phyloP scores from a whole-genome alignment of 2,888 invertebrate species.

The Molanna angustata region DNA sequence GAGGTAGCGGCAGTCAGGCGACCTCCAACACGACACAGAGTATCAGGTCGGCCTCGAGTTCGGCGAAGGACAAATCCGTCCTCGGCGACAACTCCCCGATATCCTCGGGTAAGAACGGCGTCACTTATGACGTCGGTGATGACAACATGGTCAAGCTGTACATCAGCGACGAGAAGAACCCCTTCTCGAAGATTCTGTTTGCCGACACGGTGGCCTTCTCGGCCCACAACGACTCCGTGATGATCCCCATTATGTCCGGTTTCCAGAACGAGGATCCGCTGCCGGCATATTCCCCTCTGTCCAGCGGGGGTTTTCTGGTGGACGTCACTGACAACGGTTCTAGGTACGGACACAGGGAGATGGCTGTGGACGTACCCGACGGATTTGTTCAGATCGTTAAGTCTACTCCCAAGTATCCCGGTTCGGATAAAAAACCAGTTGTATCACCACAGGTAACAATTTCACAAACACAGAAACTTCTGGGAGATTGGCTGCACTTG shows the following conservation, averaged over 20 bases:
- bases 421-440: constrained; percentile 56
- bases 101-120: constrained; percentile 32
- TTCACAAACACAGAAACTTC: constrained; percentile 3
- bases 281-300: constrained; percentile 47
- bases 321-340: constrained; percentile 40
- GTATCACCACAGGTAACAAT: constrained; percentile 35
- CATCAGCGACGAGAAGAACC: constrained; percentile 51
- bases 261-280: constrained; percentile 24
- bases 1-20: constrained; percentile 48
- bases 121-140: constrained; percentile 38
- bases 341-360: constrained; percentile 50
- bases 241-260: constrained; percentile 38
- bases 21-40: constrained; percentile 44
- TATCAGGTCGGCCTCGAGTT: constrained; percentile 26
- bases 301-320: constrained; percentile 43
- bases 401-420: constrained; percentile 66
- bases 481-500: constrained; percentile 15
- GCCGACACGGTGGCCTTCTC: constrained; percentile 49
- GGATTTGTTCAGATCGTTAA: constrained; percentile 83
- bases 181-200: constrained; percentile 47
- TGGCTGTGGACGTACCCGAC: constrained; percentile 88
- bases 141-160: constrained; percentile 51
- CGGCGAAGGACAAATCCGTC: constrained; percentile 30
- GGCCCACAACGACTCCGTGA: constrained; percentile 52
- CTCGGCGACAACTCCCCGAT: constrained; percentile 40